Percentiles rank a stretch among this genome's conserved stretches.
phyloP scores from a whole-genome alignment of 1,140 invertebrate species.

The Zaprionus inermis region DNA sequence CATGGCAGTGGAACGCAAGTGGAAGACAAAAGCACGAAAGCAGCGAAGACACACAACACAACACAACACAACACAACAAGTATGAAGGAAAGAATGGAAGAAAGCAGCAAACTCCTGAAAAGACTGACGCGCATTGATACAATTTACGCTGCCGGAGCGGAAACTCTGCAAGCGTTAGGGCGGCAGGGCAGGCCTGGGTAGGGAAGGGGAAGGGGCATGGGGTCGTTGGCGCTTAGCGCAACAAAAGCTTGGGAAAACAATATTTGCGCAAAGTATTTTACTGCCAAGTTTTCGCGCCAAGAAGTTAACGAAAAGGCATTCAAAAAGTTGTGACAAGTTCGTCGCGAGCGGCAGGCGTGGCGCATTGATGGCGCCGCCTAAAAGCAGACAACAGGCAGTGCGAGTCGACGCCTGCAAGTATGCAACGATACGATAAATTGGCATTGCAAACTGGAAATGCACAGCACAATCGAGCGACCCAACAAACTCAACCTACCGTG shows the following conservation, averaged over 20 bases:
- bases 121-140: slow-evolving; percentile 64
- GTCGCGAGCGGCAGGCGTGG: slow-evolving; percentile 11
- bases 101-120: slow-evolving; percentile 66
- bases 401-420: slow-evolving; percentile 40
- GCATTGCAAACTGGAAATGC: slow-evolving; percentile 19
- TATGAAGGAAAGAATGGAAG: slow-evolving; percentile 46
- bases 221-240: slow-evolving; percentile 67
- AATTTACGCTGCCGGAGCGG: slow-evolving; percentile 69
- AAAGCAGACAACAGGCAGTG: slow-evolving; percentile 54
- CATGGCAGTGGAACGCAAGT: slow-evolving; percentile 66
- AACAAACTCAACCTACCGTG: slow-evolving; percentile 1
- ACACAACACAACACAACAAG: slow-evolving; percentile 24
- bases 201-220: slow-evolving; percentile 12
- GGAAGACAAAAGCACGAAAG: slow-evolving; percentile 46
- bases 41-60: slow-evolving; percentile 31
- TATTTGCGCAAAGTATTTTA: slow-evolving; percentile 80
- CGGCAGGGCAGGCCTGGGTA: not conserved
- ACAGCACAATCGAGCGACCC: slow-evolving; percentile 23
- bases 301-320: slow-evolving; percentile 78
- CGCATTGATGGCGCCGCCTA: slow-evolving; percentile 36
- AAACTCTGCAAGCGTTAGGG: not conserved
- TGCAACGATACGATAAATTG: slow-evolving; percentile 40
- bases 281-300: slow-evolving; percentile 77
- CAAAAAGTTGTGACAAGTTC: slow-evolving; percentile 75
- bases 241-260: slow-evolving; percentile 80